Percentiles rank a stretch among this genome's conserved stretches.
Evolutionary conservation across 2,888 invertebrate genomes (phyloP).

Genomic region (Rhorus exstirpatorius): DNA sequence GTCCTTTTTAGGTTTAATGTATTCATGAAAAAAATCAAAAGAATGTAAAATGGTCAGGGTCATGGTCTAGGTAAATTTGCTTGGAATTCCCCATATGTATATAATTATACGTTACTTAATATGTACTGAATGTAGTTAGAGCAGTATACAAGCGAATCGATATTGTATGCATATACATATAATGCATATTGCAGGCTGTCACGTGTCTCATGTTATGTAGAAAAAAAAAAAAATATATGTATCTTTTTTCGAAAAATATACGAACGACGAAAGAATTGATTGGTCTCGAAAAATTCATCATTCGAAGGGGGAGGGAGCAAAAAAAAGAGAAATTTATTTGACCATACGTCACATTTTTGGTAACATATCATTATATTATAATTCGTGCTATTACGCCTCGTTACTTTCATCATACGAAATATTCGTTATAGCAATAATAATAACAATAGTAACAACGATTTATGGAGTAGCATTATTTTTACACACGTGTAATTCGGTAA

Average conservation of each 20-base stretch:
- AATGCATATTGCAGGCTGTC: constrained; percentile 67
- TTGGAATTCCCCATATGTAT: too few species aligned
- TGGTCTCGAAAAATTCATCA: background rate
- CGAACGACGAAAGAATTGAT: constrained; percentile 34
- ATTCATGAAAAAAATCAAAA: too few species aligned
- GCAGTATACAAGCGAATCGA: constrained; percentile 61
- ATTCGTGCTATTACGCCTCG: too few species aligned
- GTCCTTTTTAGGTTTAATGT: too few species aligned
- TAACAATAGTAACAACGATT: constrained; percentile 62
- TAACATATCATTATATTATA: too few species aligned
- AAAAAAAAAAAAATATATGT: constrained; percentile 60
- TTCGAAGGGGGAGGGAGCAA: background rate
- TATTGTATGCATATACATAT: constrained; percentile 32
- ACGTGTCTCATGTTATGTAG: constrained; percentile 66
- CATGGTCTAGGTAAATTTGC: too few species aligned
- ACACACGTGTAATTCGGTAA: too few species aligned
- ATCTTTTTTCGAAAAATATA: constrained; percentile 65
- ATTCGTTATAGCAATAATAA: constrained; percentile 45
- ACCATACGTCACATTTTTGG: too few species aligned
- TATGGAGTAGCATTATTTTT: constrained; percentile 40
- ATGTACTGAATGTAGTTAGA: constrained; percentile 55
- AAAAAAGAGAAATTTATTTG: background rate
- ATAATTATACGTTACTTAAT: constrained; percentile 59
- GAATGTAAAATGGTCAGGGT: too few species aligned
- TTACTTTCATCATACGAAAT: too few species aligned